phyloP scores from a whole-genome alignment of 2,888 invertebrate genomes.

The Lasioglossum leucozonium region DNA sequence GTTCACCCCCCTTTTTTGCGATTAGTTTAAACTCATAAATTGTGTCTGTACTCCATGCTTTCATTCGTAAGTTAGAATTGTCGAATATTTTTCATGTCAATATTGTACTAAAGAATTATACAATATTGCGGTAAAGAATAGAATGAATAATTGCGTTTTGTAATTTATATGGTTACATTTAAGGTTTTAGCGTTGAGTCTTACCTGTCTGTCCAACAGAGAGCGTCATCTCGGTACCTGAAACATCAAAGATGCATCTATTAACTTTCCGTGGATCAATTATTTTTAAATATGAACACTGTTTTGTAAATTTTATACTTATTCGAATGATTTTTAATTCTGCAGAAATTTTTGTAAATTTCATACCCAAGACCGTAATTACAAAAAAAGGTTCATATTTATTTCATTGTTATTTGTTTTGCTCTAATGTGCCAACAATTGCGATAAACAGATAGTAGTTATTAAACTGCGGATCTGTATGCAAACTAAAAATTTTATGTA shows the following conservation, averaged over 20 bases:
- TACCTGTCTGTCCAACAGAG: slow-evolving; percentile 96
- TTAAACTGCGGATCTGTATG: no score
- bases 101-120: not conserved
- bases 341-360: not conserved
- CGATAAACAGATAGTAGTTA: no score
- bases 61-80: not conserved
- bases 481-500: not conserved
- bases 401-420: no score
- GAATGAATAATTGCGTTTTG: not conserved
- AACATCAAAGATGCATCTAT: slow-evolving; percentile 73
- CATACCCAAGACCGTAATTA: not conserved
- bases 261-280: slow-evolving; percentile 50
- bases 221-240: slow-evolving; percentile 95
- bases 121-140: not conserved
- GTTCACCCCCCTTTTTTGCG: not conserved
- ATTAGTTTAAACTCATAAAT: not conserved
- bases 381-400: no score
- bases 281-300: not conserved
- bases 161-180: not conserved
- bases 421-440: no score
- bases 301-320: not conserved
- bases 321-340: slow-evolving; percentile 50
- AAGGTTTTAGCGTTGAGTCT: slow-evolving; percentile 69
- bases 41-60: not conserved
- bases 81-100: not conserved